These are phyloP conservation scores for Bathynomus jamesi DNA, from an alignment of 1,140 invertebrate genomes.

Conservation along the genomic window DNA sequence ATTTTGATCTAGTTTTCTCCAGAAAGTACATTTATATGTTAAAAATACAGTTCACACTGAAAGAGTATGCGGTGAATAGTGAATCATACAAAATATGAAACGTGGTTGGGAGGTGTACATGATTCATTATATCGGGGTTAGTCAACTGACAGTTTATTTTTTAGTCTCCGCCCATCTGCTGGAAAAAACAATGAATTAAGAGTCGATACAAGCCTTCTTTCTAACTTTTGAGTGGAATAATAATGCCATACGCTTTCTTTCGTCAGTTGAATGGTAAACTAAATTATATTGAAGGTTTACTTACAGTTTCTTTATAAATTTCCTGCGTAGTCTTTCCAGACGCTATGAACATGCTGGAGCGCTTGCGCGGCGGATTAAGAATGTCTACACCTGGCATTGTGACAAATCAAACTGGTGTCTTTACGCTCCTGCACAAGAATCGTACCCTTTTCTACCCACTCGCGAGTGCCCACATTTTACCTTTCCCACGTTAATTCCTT, in stretches of 20 bases:
- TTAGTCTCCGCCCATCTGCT: neutral
- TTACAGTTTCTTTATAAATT: neutral
- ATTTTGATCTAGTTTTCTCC: no score
- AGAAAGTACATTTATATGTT: no score
- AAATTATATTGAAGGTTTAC: neutral
- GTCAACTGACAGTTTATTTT: neutral
- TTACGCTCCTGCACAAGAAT: neutral
- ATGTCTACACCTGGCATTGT: conserved; percentile 1
- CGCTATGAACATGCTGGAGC: neutral
- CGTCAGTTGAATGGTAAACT: neutral
- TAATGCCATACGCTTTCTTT: no score
- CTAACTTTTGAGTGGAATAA: no score
- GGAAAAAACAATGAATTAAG: no score
- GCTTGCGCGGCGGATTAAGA: neutral
- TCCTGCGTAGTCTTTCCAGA: neutral
- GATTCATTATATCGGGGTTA: neutral
- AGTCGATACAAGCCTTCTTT: no score
- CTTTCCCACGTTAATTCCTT: neutral
- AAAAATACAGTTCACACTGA: no score
- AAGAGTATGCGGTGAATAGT: no score
- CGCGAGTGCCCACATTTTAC: neutral
- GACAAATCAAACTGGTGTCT: conserved; percentile 1
- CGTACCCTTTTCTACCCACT: neutral
- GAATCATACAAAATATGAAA: no score
- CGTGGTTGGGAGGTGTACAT: no score